Percentiles rank a stretch among this genome's conserved stretches.
phyloP scores from a whole-genome alignment of 1,140 invertebrate genomes.

The Cecropterus lyciades region DNA sequence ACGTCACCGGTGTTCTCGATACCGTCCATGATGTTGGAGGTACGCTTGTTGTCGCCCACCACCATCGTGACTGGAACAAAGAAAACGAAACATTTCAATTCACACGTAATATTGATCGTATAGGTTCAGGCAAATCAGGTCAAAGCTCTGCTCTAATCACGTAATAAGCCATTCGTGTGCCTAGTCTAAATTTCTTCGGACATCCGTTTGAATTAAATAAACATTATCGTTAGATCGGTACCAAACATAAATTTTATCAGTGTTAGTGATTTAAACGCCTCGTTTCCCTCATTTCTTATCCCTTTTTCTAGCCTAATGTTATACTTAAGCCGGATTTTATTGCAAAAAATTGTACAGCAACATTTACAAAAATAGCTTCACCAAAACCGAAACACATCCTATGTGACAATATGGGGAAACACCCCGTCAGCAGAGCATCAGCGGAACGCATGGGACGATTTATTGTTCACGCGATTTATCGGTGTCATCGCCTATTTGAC shows the following conservation, averaged over 20 bases:
- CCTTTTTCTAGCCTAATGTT: not conserved
- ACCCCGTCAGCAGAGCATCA: not conserved
- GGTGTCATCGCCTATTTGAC: constrained; percentile 45
- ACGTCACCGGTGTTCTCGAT: constrained; percentile 93
- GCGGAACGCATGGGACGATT: not conserved
- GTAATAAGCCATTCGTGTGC: constrained; percentile 21
- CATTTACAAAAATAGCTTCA: not conserved
- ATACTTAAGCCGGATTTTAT: not conserved
- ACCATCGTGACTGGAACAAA: constrained; percentile 88
- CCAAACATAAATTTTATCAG: too few species aligned
- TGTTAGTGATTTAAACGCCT: not conserved
- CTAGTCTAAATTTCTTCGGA: constrained; percentile 22
- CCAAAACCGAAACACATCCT: not conserved
- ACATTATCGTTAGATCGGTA: too few species aligned
- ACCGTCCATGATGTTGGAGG: constrained; percentile 92
- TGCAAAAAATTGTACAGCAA: not conserved
- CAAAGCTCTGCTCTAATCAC: constrained; percentile 6
- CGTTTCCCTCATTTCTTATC: not conserved
- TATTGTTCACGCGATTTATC: constrained; percentile 7
- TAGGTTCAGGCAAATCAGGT: constrained; percentile 11
- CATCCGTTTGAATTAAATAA: not conserved
- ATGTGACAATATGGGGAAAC: not conserved
- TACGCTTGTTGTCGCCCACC: constrained; percentile 87
- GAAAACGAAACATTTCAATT: constrained; percentile 35
- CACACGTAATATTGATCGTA: constrained; percentile 17